Conservation (phyloP, 2,888 invertebrate species). For the Oligia latruncula region DNA sequence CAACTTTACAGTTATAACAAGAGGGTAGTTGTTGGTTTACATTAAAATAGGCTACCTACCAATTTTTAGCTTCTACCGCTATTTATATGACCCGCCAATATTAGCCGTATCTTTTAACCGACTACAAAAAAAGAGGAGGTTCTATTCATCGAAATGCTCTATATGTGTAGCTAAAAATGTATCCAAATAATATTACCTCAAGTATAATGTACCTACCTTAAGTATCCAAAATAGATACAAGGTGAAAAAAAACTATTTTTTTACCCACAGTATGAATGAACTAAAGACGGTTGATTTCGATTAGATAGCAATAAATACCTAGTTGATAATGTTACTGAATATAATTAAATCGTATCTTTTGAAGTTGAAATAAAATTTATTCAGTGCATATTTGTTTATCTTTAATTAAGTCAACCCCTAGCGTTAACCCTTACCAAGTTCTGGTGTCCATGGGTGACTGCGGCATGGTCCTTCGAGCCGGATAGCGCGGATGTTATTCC, state of each 20-base stretch:
- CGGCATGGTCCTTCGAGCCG: slow-evolving; percentile 15
- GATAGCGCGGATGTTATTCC: slow-evolving; percentile 1
- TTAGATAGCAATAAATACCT: slow-evolving; percentile 62
- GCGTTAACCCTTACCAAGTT: neutral
- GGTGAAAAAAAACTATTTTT: slow-evolving; percentile 67
- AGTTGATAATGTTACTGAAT: slow-evolving; percentile 52
- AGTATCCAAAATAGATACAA: slow-evolving; percentile 54
- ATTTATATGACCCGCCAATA: neutral
- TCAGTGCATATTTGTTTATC: slow-evolving; percentile 28
- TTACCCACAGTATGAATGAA: slow-evolving; percentile 63
- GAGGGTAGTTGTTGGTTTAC: slow-evolving; percentile 2
- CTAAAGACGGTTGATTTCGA: slow-evolving; percentile 70
- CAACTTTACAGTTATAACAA: neutral
- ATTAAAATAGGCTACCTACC: slow-evolving; percentile 9
- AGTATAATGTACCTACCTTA: slow-evolving; percentile 43
- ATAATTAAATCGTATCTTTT: slow-evolving; percentile 50
- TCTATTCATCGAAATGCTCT: slow-evolving; percentile 3
- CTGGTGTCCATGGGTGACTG: neutral
- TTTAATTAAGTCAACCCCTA: neutral
- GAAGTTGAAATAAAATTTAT: slow-evolving; percentile 60
- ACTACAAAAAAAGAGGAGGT: neutral
- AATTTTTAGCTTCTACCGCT: slow-evolving; percentile 6
- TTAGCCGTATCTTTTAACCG: neutral
- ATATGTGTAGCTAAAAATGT: slow-evolving; percentile 11
- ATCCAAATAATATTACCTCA: slow-evolving; percentile 54